Evolutionary conservation across 2,888 invertebrate genomes (phyloP).

Genomic region (Chrysomela aeneicollis): DNA sequence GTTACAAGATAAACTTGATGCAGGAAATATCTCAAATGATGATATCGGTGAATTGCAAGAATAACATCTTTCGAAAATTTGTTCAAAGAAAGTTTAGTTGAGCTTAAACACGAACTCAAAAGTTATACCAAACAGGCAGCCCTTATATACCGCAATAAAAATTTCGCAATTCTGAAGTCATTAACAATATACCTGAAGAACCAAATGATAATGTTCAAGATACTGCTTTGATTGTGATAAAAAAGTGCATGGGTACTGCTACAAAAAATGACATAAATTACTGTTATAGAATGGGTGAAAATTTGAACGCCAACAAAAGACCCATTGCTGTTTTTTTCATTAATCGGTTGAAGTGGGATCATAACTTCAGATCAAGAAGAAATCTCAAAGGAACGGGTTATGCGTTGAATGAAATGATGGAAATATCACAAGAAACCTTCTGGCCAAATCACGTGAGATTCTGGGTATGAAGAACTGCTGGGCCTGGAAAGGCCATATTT

Average conservation of each 20-base stretch:
- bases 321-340: neutral
- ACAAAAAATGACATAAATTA: neutral
- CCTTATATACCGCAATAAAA: no score
- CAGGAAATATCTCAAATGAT: neutral
- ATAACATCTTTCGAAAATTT: neutral
- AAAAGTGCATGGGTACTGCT: neutral
- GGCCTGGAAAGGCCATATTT: neutral
- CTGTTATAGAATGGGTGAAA: conserved; percentile 5
- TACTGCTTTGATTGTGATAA: neutral
- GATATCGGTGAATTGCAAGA: neutral
- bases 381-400: neutral
- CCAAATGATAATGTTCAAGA: neutral
- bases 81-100: neutral
- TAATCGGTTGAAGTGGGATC: neutral
- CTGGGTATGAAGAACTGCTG: conserved; percentile 5
- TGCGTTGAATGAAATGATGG: neutral
- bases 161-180: neutral
- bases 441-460: neutral
- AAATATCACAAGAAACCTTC: neutral
- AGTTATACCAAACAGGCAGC: no score
- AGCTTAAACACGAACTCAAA: neutral
- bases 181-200: neutral
- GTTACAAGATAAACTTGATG: neutral
- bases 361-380: neutral
- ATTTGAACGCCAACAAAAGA: neutral